Percentiles rank a stretch among this genome's conserved stretches.
Conservation (phyloP, 2,113 vertebrate species). For the Mesembrinibis cayennensis region DNA sequence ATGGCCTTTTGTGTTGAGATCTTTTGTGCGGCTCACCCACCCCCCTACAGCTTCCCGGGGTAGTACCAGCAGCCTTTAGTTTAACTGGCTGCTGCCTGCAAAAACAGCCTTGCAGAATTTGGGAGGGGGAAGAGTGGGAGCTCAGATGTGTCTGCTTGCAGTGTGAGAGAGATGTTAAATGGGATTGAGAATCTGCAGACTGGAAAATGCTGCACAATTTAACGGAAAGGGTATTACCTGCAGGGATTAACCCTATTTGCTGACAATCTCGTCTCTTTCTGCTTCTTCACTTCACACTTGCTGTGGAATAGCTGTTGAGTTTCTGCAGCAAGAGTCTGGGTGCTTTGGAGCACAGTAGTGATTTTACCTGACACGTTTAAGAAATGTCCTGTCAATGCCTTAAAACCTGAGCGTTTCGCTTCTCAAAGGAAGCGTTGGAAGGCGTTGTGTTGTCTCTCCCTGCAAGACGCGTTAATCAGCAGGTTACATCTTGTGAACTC, state of each 20-base stretch:
- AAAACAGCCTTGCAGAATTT: constrained; percentile 36
- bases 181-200: constrained; percentile 61
- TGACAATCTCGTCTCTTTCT: neutral
- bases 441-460: neutral
- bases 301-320: constrained; percentile 2
- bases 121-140: neutral
- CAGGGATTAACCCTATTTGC: constrained; percentile 79
- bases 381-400: neutral
- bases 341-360: neutral
- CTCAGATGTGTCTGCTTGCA: neutral
- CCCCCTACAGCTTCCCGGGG: constrained; percentile 15
- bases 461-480: neutral
- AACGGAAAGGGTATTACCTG: constrained; percentile 59
- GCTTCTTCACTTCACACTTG: constrained; percentile 4
- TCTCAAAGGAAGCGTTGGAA: neutral
- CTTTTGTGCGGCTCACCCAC: constrained; percentile 61
- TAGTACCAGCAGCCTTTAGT: constrained; percentile 49
- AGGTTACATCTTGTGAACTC: neutral
- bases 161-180: constrained; percentile 40
- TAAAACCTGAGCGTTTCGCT: neutral
- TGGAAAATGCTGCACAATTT: constrained; percentile 75
- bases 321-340: neutral
- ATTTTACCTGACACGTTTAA: neutral
- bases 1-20: constrained; percentile 82
- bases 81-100: constrained; percentile 44